phyloP scores from a whole-genome alignment of 2,797 vertebrate genomes.

The Helicolenus hilgendorfi region DNA sequence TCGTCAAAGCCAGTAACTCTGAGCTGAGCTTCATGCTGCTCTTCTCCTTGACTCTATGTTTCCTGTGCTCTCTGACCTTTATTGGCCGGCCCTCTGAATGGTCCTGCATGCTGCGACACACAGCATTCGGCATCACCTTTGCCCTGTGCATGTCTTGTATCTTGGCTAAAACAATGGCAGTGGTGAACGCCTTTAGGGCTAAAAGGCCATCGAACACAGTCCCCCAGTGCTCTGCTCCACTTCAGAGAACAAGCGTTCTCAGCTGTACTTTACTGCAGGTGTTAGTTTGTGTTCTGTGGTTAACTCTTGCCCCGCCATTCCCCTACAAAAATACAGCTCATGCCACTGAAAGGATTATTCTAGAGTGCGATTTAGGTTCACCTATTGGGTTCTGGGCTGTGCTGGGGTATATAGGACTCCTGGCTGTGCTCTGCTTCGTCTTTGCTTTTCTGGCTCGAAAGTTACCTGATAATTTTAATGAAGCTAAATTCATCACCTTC shows the following conservation, averaged over 20 bases:
- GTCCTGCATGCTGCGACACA: conserved; percentile 88
- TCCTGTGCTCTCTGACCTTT: conserved; percentile 86
- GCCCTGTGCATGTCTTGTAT: conserved; percentile 87
- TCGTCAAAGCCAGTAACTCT: conserved; percentile 86
- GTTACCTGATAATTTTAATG: conserved; percentile 89
- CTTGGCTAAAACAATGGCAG: conserved; percentile 86
- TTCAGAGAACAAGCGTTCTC: conserved; percentile 84
- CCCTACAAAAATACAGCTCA: conserved; percentile 79
- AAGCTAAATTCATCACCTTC: conserved; percentile 89
- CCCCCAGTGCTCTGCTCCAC: conserved; percentile 77
- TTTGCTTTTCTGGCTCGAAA: conserved; percentile 87
- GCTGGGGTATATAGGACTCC: conserved; percentile 83
- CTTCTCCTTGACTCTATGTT: conserved; percentile 86
- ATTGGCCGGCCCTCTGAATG: conserved; percentile 81
- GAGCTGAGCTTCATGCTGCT: conserved; percentile 88
- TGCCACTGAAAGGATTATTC: conserved; percentile 79
- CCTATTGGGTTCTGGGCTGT: conserved; percentile 86
- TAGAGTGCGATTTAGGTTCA: conserved; percentile 87
- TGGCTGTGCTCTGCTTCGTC: conserved; percentile 81
- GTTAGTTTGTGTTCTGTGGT: conserved; percentile 83
- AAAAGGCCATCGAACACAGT: conserved; percentile 69
- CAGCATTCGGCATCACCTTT: conserved; percentile 84
- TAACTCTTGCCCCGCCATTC: conserved; percentile 78
- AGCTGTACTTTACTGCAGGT: conserved; percentile 82
- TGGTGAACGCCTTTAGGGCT: conserved; percentile 85